Base-by-base conservation (phyloP, 1,140 invertebrate genomes). In the Phortica variegata region DNA sequence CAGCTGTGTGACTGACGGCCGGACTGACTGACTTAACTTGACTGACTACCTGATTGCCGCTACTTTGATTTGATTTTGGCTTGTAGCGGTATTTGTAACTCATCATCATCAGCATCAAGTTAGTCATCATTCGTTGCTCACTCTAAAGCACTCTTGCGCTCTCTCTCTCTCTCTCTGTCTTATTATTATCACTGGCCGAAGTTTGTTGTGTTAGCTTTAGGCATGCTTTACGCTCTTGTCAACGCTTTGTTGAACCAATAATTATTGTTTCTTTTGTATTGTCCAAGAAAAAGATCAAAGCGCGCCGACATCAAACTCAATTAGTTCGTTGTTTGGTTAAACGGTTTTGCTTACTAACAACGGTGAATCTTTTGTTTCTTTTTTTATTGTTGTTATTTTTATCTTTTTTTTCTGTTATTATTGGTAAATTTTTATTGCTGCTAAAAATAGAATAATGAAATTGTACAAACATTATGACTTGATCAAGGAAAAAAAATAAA, bases 311-410 rank as follows among this genome's bases (percentile, higher is more conserved):
- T 68, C 63, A 68, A 68, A 68, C 63, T 68, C 63, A 68, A 68
- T 68, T 68, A 68, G 63, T 57, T 54, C 63, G 49, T 68, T 57
- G 56, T 62, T 58, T 65, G 23, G 63, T 68, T 68, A 68, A 68
- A 68, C 63, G 63, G 63, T 68, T 68, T 68, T 68, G 63, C 68
- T 68, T 68, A 66, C 62, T 68, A 56, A 60, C 62, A 66, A n/a
- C n/a, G n/a, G n/a, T n/a, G n/a, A n/a, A n/a, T n/a, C n/a, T n/a
- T n/a, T n/a, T n/a, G n/a, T n/a, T n/a, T n/a, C n/a, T n/a, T n/a
- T n/a, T n/a, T n/a, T n/a, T n/a, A n/a, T n/a, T n/a, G n/a, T n/a
- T n/a, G n/a, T n/a, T n/a, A n/a, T n/a, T n/a, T n/a, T n/a, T n/a
- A n/a, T n/a, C n/a, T n/a, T n/a, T n/a, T n/a, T n/a, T n/a, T n/a